Base-by-base conservation (phyloP, 2,797 vertebrate species). In the Caiman crocodilus region DNA sequence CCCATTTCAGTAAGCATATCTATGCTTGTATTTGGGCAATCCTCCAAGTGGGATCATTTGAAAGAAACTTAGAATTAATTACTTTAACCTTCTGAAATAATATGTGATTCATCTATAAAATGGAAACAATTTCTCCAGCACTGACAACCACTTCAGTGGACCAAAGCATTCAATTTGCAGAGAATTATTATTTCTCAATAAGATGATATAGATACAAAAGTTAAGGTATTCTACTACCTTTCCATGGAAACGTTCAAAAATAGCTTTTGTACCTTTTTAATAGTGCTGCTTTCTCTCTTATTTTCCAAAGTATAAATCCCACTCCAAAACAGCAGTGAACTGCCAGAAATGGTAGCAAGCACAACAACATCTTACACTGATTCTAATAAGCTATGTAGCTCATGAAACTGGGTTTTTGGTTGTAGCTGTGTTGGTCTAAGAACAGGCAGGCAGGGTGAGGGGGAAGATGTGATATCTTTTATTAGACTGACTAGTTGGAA, bases 31-130 rank as follows among this genome's bases (percentile, higher is more conserved):
- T 79, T 92, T 91, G 94, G 78, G 83, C 76, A 89, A 64, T 76
- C 64, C 67, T 93, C 89, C 73, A 91, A 84, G 82, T 60, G 4
- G 28, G 13, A 84, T 89, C 4, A 79, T 77, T 93, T 84, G 8
- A 50, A 78, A 89, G 91, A 64, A 50, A 42, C 26, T 77, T 76
- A 55, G 2, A 93, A 42, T 61, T 88, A 92, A 95, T 79, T 2
- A 84, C 42, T 93, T 87, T 55, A 95, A 75, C 67, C 76, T 94
- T 92, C 71, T 35, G 81, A 88, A 92, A 86, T 8, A 76, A 95
- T 83, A 87, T 59, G 60, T 6, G 58, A 1, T 20, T 3, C 0
- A 0, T 85, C 30, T 82, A 90, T 32, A 83, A 84, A 89, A 77
- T 80, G 82, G n/a, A 59, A 92, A 58, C 10, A 63, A 32, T 90